A percentile compares a stretch with the other conserved stretches of the same genome.
phyloP scores from a whole-genome alignment of 2,888 invertebrate genomes.

The Ypsolopha sequella region DNA sequence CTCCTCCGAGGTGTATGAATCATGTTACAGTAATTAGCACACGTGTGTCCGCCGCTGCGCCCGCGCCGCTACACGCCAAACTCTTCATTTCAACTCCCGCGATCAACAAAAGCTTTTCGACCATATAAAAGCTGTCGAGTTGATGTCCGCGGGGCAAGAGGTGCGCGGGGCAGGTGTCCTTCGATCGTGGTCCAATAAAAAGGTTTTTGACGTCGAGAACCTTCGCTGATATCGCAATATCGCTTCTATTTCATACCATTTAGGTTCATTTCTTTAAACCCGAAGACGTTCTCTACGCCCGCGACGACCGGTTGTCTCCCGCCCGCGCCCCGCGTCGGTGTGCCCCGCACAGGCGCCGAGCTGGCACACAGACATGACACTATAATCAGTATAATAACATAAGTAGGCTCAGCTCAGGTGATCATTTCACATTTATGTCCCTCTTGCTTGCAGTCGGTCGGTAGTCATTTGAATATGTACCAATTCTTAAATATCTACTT shows the following conservation, averaged over 20 bases:
- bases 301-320: conserved; percentile 26
- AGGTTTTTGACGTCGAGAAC: conserved; percentile 33
- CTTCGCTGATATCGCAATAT: background rate
- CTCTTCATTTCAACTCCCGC: conserved; percentile 9
- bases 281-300: conserved; percentile 7
- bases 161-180: conserved; percentile 23
- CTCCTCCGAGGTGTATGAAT: background rate
- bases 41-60: background rate
- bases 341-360: conserved; percentile 9
- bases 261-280: background rate
- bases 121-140: conserved; percentile 9
- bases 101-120: conserved; percentile 17
- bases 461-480: too few species aligned
- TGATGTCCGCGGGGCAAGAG: conserved; percentile 1
- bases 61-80: background rate
- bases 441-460: background rate
- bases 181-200: conserved; percentile 35
- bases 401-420: too few species aligned
- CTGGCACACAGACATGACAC: conserved; percentile 8
- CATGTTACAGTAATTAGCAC: background rate
- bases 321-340: conserved; percentile 12
- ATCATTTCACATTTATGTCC: conserved; percentile 15
- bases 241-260: background rate
- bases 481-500: too few species aligned
- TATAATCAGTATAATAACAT: too few species aligned